phyloP scores from a whole-genome alignment of 35 echinoderm and acorn worm genomes.

The Ptychodera flava region DNA sequence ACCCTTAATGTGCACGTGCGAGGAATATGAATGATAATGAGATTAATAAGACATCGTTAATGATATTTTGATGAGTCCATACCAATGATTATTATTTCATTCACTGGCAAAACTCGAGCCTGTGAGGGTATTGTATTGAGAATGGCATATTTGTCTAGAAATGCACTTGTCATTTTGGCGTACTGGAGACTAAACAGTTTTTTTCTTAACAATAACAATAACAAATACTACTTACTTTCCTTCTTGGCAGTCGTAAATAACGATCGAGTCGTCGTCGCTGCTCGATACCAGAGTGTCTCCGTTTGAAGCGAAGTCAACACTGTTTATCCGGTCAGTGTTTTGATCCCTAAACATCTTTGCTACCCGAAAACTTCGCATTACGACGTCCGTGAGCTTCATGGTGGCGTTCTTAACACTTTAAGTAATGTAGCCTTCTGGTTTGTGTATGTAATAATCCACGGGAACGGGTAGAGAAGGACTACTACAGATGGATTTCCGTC shows the following conservation, averaged over 20 bases:
- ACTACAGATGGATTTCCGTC: neutral
- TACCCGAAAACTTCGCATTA: conserved; percentile 87
- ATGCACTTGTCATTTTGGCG: too few relatives aligned
- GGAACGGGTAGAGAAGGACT: neutral
- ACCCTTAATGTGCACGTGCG: too few relatives aligned
- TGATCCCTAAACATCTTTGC: conserved; percentile 96
- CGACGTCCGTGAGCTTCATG: conserved; percentile 97
- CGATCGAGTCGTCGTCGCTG: conserved; percentile 99
- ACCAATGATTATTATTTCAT: too few relatives aligned
- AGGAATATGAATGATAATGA: too few relatives aligned
- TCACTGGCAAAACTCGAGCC: too few relatives aligned
- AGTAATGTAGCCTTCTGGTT: neutral
- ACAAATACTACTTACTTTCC: conserved; percentile 86
- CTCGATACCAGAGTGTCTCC: conserved; percentile 96
- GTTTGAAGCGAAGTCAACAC: conserved; percentile 95
- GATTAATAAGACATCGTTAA: too few relatives aligned
- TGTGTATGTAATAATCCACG: neutral
- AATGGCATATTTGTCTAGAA: too few relatives aligned
- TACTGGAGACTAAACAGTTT: too few relatives aligned
- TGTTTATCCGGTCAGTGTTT: conserved; percentile 94
- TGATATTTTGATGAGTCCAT: too few relatives aligned
- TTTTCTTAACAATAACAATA: too few relatives aligned
- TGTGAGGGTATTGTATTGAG: too few relatives aligned
- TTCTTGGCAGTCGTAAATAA: conserved; percentile 97
- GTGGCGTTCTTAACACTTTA: conserved; percentile 7